Evolutionary conservation across 2,888 invertebrate species (phyloP), one percentile per base, ranked within the genome.

Genomic region (Koerneria pararmatus): DNA sequence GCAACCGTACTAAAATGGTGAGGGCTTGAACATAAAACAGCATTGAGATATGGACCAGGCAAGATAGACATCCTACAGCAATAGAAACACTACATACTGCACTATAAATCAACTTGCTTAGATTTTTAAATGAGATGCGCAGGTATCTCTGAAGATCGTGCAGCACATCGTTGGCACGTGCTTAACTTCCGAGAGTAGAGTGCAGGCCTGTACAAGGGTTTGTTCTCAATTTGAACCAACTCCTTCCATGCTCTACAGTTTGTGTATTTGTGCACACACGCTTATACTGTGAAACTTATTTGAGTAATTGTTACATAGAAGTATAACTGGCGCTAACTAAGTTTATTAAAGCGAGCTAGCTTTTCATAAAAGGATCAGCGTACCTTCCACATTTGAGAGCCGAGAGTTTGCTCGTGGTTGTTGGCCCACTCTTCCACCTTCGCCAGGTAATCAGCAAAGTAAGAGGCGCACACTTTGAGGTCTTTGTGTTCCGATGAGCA

Each of bases 131-230:
- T 62, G 62, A n/a, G 35, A 51, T 24, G 49, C 51, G 57, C 71
- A 71, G 1, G 66, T 65, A 22, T 69, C 58, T 8, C 51, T 58
- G 71, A 70, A 76, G 24, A 73, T 69, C n/a, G 71, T 70, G 63
- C 76, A 76, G 66, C 76, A 76, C 74, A 76, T 73, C 37, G 73
- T 72, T 15, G 76, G 72, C 19, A 76, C 76, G 58, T 76, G 71
- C 66, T 75, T 70, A 11, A 76, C 76, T 60, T 74, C 66, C 5
- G 71, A 69, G 15, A 76, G 69, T 1, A 76, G 70, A 0, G 74
- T 72, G 68, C 76, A 76, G 1, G 76, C 76, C 76, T 76, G 65
- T 31, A 74, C n/a, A n/a, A n/a, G n/a, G n/a, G 5, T 32, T 8
- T 29, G 6, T 37, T 37, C 22, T 2, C 6, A 22, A 27, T 51